A percentile compares a stretch with the other conserved stretches of the same genome.
These are phyloP conservation scores for Protophormia terraenovae DNA, from an alignment of 2,888 invertebrate genomes.

Conservation along the genomic window DNA sequence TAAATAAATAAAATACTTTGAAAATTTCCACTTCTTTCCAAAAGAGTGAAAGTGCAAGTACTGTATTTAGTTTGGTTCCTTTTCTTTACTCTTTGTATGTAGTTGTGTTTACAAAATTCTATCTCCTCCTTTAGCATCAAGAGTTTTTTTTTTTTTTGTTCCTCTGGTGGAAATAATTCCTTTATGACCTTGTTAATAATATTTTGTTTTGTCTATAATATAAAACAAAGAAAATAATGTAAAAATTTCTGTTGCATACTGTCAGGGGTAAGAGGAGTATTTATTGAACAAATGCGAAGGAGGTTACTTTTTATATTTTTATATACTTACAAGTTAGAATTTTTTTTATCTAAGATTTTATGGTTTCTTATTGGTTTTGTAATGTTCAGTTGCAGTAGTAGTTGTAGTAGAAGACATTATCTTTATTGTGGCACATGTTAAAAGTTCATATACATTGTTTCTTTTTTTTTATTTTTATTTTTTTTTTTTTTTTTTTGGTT, in stretches of 20 bases:
- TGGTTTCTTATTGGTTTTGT: conserved; percentile 28
- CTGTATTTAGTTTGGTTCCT: background rate
- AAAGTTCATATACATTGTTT: conserved; percentile 33
- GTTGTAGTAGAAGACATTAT: background rate
- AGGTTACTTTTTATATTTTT: background rate
- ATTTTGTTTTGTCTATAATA: background rate
- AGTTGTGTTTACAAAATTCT: background rate
- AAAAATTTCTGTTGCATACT: background rate
- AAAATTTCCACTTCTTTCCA: background rate
- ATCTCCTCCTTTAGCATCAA: background rate
- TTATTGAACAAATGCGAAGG: conserved; percentile 1
- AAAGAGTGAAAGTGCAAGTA: conserved; percentile 22
- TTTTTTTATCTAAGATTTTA: conserved; percentile 33
- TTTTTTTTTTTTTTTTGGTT: background rate
- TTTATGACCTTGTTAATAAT: conserved; percentile 45
- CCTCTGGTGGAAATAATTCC: background rate
- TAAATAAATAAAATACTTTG: background rate
- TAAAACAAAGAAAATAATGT: background rate
- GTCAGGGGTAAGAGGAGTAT: background rate
- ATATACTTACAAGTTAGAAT: background rate
- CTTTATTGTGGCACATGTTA: background rate
- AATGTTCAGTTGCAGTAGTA: background rate
- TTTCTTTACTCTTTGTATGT: background rate
- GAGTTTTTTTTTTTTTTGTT: background rate
- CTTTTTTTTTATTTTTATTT: background rate